Conservation (phyloP, 2,797 vertebrate genomes). For the Crocodylus rhombifer region DNA sequence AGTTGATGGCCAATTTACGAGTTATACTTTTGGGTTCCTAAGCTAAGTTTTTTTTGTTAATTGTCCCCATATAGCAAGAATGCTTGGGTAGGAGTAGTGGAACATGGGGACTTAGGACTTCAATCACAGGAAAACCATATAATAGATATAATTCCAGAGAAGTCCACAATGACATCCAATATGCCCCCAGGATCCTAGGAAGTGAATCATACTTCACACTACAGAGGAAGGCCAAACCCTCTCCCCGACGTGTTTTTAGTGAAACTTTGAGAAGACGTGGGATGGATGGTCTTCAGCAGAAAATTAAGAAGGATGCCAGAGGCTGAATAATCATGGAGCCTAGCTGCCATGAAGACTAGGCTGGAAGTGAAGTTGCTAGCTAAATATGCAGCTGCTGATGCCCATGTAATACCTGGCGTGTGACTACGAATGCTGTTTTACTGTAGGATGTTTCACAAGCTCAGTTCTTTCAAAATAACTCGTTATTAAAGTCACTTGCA, state of each 20-base stretch:
- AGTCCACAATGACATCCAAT: too few relatives aligned
- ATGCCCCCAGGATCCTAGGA: too few relatives aligned
- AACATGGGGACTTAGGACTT: too few relatives aligned
- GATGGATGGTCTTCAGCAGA: not conserved
- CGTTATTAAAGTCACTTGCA: not conserved
- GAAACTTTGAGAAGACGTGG: not conserved
- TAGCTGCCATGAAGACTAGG: not conserved
- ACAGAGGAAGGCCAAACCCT: too few relatives aligned
- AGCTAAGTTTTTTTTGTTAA: not conserved
- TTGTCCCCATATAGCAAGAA: too few relatives aligned
- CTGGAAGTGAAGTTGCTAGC: not conserved
- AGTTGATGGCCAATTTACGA: not conserved
- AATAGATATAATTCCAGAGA: too few relatives aligned
- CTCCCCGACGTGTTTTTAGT: too few relatives aligned
- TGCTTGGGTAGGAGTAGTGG: not conserved
- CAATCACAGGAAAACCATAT: too few relatives aligned
- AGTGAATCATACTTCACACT: too few relatives aligned
- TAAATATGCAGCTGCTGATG: not conserved
- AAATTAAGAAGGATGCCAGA: not conserved
- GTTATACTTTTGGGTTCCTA: not conserved
- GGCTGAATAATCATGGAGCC: not conserved
- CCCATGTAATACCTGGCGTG: not conserved
- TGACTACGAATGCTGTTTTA: not conserved
- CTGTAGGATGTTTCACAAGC: rapidly evolving
- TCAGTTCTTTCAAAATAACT: rapidly evolving